phyloP scores from a whole-genome alignment of 2,888 invertebrate species.

The Nowickia ferox region DNA sequence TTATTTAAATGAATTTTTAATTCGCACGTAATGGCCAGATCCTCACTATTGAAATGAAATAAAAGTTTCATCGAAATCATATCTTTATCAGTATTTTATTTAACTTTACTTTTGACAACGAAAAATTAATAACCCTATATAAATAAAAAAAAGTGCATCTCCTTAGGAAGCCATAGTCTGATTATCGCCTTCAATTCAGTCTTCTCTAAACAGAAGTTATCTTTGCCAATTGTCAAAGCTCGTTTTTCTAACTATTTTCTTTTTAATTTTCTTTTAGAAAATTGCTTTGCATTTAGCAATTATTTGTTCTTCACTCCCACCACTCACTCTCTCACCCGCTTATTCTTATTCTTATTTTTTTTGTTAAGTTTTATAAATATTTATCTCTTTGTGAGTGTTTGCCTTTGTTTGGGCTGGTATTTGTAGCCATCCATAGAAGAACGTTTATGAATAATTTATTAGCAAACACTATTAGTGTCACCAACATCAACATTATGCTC shows the following conservation, averaged over 20 bases:
- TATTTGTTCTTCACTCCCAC: not conserved
- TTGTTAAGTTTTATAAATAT: conserved; percentile 36
- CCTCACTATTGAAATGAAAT: too few species aligned
- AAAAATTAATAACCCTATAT: too few species aligned
- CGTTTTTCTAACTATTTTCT: not conserved
- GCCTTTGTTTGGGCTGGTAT: conserved; percentile 65
- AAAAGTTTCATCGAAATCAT: too few species aligned
- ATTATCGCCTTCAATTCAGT: not conserved
- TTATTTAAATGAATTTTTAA: too few species aligned
- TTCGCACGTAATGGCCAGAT: too few species aligned
- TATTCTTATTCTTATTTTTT: not conserved
- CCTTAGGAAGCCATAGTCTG: too few species aligned
- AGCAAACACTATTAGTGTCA: conserved; percentile 74
- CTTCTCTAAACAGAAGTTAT: not conserved
- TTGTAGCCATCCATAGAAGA: conserved; percentile 65
- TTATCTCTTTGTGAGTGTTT: conserved; percentile 30
- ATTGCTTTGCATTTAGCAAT: conserved; percentile 37
- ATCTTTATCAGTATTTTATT: too few species aligned
- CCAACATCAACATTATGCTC: conserved; percentile 69
- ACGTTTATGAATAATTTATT: conserved; percentile 74
- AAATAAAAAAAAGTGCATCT: too few species aligned
- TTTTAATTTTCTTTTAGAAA: conserved; percentile 20
- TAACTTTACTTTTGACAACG: too few species aligned
- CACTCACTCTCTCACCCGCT: not conserved
- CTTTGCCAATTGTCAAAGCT: conserved; percentile 1